Evolutionary conservation across 2,888 invertebrate genomes (phyloP), one percentile per base, ranked within the genome.

Genomic region (Diplolepis rosae): DNA sequence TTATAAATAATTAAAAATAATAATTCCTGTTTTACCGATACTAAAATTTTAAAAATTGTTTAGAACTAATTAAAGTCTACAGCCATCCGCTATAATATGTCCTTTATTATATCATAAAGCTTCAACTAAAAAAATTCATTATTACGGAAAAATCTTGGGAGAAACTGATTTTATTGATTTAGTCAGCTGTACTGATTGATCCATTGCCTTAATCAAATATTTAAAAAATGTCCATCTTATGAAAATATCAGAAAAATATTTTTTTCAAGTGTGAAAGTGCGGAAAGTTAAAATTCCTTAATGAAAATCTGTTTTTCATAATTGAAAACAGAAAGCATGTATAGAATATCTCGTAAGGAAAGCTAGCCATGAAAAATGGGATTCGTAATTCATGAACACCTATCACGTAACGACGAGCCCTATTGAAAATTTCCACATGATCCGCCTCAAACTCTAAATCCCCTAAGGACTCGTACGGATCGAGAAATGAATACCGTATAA

Each of bases 281-380:
- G 11, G n/a, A 39, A 4, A 4, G 39, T 35, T 7, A 30, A 30
- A 30, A 35, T 35, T 35, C 2, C 35, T 3, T 35, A n/a, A 54
- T 30, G 13, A 30, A 54, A 54, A n/a, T n/a, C 28, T 52, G 13
- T 13, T 27, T 24, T n/a, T 27, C 11, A 9, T 30, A 28, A 28
- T 54, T 30, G 15, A 28, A 30, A 30, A 3, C 9, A 30, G 18
- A 30, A 15, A 9, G 15, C 7, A 15, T 30, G 18, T 6, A 30
- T 30, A n/a, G 30, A 54, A 30, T 32, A 30, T n/a, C 27, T 4
- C 15, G 30, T 30, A 13, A 50, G 18, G 27, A 50, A 50, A 24
- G 24, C 50, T 24, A 11, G 22, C n/a, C 30, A 30, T 32, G 54
- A 54, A 54, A 54, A 54, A 54, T 54, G 54, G 30, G 15, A 54